These are phyloP conservation scores for Ia io DNA, from an alignment of 2,113 vertebrate genomes.

Conservation along the genomic window DNA sequence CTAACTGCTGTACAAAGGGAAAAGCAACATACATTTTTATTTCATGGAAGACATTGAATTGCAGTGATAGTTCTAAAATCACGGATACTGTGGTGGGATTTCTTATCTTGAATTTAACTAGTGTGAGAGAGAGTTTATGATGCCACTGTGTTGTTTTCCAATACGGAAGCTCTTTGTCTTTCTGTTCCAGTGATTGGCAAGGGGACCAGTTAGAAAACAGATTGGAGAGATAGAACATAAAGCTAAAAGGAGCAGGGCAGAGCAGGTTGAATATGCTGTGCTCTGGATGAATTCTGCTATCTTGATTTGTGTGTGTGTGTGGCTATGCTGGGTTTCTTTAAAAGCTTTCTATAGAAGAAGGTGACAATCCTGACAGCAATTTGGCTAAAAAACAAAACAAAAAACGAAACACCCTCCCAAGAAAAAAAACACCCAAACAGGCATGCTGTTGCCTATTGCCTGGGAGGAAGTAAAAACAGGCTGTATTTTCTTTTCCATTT, in stretches of 20 bases:
- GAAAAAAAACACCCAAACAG: too few species aligned
- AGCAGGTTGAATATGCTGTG: background rate
- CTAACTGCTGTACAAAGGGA: background rate
- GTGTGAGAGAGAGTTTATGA: background rate
- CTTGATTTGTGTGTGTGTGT: background rate
- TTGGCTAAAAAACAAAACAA: background rate
- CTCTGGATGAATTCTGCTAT: background rate
- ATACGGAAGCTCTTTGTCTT: background rate
- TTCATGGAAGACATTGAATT: background rate
- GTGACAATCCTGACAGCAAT: conserved; percentile 1
- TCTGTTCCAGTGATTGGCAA: background rate
- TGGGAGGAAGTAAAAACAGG: conserved; percentile 3
- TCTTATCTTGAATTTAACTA: background rate
- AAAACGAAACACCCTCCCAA: background rate
- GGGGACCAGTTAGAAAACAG: background rate
- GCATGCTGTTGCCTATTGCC: background rate
- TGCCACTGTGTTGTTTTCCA: background rate
- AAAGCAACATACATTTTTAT: background rate
- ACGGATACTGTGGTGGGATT: background rate
- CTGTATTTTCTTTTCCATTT: conserved; percentile 67
- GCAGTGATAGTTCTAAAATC: background rate
- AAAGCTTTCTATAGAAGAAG: background rate
- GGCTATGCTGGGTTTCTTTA: background rate
- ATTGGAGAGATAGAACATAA: background rate
- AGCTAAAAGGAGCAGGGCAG: background rate